Conservation (phyloP, 1,140 invertebrate genomes). For the Tribolium madens region DNA sequence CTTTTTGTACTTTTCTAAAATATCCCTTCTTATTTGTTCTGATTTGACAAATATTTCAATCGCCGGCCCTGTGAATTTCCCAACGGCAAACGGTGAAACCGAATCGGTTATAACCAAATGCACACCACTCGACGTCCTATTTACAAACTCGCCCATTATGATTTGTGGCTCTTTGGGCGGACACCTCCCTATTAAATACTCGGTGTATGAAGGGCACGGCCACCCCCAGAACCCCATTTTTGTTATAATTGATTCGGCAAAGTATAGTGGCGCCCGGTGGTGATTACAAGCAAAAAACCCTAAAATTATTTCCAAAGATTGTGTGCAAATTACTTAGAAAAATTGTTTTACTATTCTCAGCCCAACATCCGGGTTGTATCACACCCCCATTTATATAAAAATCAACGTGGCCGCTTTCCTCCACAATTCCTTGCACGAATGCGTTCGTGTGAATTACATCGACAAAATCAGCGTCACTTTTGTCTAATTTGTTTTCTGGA, state of each 20-base stretch:
- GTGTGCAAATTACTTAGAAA: not conserved
- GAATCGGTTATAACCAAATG: conserved; percentile 63
- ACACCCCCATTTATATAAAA: conserved; percentile 81
- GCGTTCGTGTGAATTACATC: conserved; percentile 83
- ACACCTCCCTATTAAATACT: conserved; percentile 74
- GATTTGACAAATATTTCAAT: conserved; percentile 56
- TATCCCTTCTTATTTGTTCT: conserved; percentile 43
- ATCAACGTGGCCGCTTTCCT: conserved; percentile 76
- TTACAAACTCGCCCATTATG: conserved; percentile 60
- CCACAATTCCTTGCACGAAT: conserved; percentile 73
- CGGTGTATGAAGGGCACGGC: conserved; percentile 74
- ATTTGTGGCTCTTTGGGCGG: conserved; percentile 60
- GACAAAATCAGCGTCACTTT: conserved; percentile 77
- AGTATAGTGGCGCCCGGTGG: conserved; percentile 76
- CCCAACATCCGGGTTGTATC: conserved; percentile 76
- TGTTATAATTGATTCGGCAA: conserved; percentile 79
- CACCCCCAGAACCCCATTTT: conserved; percentile 79
- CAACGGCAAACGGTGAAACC: conserved; percentile 60
- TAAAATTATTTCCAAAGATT: conserved; percentile 49
- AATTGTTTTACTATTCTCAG: conserved; percentile 53
- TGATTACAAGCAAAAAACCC: conserved; percentile 73
- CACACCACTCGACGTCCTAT: conserved; percentile 52
- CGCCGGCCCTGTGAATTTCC: conserved; percentile 57
- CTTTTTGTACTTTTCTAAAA: conserved; percentile 51
- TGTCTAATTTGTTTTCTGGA: conserved; percentile 74